Percentiles rank a stretch among this genome's conserved stretches.
Evolutionary conservation across 2,888 invertebrate genomes (phyloP).

Genomic region (Zelleria hepariella): DNA sequence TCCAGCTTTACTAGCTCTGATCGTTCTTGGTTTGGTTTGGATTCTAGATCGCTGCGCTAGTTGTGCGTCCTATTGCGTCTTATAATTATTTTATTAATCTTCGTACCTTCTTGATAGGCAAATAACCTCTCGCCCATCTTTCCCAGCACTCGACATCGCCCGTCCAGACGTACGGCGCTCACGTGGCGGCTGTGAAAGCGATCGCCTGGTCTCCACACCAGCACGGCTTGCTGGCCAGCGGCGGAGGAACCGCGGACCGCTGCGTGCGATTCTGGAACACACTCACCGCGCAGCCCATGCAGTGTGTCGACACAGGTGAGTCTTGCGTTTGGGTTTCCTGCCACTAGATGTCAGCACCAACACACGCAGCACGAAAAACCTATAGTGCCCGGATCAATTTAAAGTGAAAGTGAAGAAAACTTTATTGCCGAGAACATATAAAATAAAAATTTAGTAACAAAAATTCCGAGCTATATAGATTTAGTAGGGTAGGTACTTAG

Average conservation of each 20-base stretch:
- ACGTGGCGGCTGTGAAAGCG: slow-evolving; percentile 97
- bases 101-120: too few species aligned
- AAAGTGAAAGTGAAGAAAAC: too few species aligned
- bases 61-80: too few species aligned
- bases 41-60: too few species aligned
- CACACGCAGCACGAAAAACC: neutral
- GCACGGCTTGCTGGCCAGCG: slow-evolving; percentile 95
- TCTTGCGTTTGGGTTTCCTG: neutral
- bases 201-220: slow-evolving; percentile 99
- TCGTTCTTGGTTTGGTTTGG: too few species aligned
- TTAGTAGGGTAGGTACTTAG: too few species aligned
- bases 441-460: too few species aligned
- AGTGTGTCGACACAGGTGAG: slow-evolving; percentile 94
- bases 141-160: slow-evolving; percentile 85
- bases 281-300: slow-evolving; percentile 97
- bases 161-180: slow-evolving; percentile 96
- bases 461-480: too few species aligned
- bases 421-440: too few species aligned
- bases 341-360: neutral
- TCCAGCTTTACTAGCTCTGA: too few species aligned
- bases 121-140: neutral
- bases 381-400: too few species aligned
- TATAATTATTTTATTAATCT: too few species aligned
- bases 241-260: slow-evolving; percentile 99
- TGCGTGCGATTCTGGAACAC: slow-evolving; percentile 99